Evolutionary conservation across 1,140 invertebrate species (phyloP).

Genomic region (Drosophila sp.): DNA sequence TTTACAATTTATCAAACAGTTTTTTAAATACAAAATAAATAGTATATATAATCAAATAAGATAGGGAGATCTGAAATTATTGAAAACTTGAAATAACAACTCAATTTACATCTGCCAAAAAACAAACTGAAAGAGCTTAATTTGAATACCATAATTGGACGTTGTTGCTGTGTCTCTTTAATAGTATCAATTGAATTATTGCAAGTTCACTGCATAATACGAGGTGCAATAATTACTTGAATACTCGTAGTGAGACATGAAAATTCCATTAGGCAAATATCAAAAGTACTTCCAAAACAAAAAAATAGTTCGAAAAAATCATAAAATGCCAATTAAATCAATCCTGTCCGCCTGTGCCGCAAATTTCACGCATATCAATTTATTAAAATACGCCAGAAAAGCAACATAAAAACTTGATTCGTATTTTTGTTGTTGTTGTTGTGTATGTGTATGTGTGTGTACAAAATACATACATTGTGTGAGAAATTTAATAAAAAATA

Average conservation of each 20-base stretch:
- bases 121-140: no score
- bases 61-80: no score
- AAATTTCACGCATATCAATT: conserved; percentile 7
- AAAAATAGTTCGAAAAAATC: no score
- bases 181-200: no score
- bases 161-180: no score
- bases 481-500: conserved; percentile 13
- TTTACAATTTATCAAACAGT: no score
- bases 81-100: no score
- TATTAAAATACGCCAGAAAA: neutral
- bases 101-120: no score
- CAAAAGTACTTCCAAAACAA: neutral
- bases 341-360: neutral
- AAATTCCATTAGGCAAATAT: conserved; percentile 1
- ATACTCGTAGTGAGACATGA: neutral
- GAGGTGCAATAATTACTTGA: neutral
- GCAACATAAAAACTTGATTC: conserved; percentile 1
- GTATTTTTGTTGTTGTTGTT: neutral
- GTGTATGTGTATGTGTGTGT: neutral
- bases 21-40: no score
- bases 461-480: neutral
- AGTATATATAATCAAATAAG: no score
- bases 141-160: no score
- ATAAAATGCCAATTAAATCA: conserved; percentile 9
- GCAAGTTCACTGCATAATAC: neutral